Percentiles rank a stretch among this genome's conserved stretches.
Conservation (phyloP, 2,888 invertebrate genomes). For the Torymus aiolomorphi region DNA sequence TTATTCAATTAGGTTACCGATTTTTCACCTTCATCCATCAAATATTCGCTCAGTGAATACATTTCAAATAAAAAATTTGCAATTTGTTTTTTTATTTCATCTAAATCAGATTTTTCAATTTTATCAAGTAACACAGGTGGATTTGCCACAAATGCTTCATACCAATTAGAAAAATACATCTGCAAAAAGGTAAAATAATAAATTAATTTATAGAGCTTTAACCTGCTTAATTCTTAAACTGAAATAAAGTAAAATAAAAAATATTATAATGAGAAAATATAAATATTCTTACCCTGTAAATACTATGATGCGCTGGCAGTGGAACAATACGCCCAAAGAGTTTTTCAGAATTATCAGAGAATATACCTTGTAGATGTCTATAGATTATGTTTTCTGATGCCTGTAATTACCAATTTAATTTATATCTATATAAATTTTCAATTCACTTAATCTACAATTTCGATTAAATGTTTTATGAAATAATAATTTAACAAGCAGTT, state of each 20-base stretch:
- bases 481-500: too few species aligned
- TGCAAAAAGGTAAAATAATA: constrained; percentile 43
- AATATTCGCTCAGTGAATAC: constrained; percentile 63
- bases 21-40: constrained; percentile 53
- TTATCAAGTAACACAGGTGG: constrained; percentile 63
- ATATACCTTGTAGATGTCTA: constrained; percentile 62
- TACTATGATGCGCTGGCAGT: constrained; percentile 61
- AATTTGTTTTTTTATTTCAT: constrained; percentile 61
- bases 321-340: constrained; percentile 60
- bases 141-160: constrained; percentile 48
- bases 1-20: constrained; percentile 55
- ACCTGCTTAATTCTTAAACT: background rate
- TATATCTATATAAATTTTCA: constrained; percentile 28
- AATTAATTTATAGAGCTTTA: background rate
- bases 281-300: constrained; percentile 26
- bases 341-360: constrained; percentile 36
- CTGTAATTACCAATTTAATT: constrained; percentile 54
- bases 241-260: background rate
- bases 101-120: constrained; percentile 56
- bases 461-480: too few species aligned
- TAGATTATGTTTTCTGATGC: constrained; percentile 66
- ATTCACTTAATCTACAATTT: background rate
- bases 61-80: constrained; percentile 63
- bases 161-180: constrained; percentile 66
- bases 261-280: background rate